Base-by-base conservation (phyloP, 2,888 invertebrate species). In the Campoplex nolae region DNA sequence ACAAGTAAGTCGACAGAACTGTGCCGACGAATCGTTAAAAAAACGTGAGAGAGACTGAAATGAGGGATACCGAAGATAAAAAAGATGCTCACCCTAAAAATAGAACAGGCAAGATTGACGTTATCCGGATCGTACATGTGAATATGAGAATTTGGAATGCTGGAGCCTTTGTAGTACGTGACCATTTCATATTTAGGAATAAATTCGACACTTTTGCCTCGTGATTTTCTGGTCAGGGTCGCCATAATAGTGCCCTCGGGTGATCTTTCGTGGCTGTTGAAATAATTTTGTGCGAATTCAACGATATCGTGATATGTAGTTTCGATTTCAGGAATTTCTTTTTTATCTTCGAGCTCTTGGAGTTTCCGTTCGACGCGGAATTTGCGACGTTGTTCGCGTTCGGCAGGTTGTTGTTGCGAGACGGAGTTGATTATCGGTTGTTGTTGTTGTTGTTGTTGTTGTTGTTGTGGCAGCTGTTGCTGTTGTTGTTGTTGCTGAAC, bases 91-190 rank as follows among this genome's bases (percentile, higher is more conserved):
- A 98, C 98, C 95, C 98, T 96, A 94, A 99, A 99, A 88, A 98
- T 97, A 89, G 96, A 97, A 92, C 98, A 98, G 6, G 99, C 98
- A 0, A 98, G 96, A 75, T 97, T 97, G 56, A 98, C 97, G 94
- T 99, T 99, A 93, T 99, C 98, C 0, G 98, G 98, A 95, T 99
- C 99, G 93, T 98, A 98, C 95, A 99, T 96, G 92, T 98, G 98
- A 91, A 99, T 97, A 94, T 99, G 99, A 0, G 99, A 98, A 77
- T 97, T 98, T 0, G 98, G 98, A 90, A 99, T 99, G 84, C 97
- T 97, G 92, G 97, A 97, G 67, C 97, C 97, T 93, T 98, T 97
- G 93, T 98, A 97, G 93, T 97, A 99, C 0, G 97, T 97, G 35
- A 98, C 97, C 98, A 99, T 98, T 94, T 99, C 98, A 92, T 98